phyloP scores from a whole-genome alignment of 2,113 vertebrate species.

The Lasiurus cinereus region DNA sequence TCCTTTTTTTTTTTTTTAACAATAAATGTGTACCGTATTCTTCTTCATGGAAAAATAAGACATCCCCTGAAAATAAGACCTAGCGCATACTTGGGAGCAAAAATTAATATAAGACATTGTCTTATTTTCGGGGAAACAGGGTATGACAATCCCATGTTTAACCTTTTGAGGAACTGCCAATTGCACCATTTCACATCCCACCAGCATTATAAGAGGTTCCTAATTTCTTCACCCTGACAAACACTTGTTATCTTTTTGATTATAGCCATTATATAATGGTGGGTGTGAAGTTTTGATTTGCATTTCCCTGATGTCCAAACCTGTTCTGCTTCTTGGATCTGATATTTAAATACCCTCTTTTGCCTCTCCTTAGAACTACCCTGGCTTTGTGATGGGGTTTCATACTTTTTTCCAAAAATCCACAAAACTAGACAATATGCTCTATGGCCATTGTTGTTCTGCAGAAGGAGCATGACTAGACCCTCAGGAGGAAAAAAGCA shows the following conservation, averaged over 20 bases:
- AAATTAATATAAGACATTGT: no score
- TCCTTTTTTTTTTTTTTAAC: no score
- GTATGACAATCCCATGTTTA: background rate
- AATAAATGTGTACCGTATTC: no score
- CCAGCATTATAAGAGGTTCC: background rate
- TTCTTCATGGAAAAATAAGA: no score
- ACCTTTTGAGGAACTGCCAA: constrained; percentile 1
- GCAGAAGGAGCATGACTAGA: background rate
- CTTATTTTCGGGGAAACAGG: no score
- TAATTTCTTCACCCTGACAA: background rate
- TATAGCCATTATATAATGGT: background rate
- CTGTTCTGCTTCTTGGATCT: constrained; percentile 14
- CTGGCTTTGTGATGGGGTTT: background rate
- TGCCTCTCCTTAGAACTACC: background rate
- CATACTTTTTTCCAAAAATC: background rate
- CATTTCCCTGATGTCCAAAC: constrained; percentile 30
- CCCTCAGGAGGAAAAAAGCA: background rate
- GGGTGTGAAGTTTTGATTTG: background rate
- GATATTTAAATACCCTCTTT: background rate
- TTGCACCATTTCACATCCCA: background rate
- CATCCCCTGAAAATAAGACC: no score
- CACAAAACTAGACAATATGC: background rate
- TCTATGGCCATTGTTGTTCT: background rate
- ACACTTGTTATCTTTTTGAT: background rate
- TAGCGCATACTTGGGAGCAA: no score